These are phyloP conservation scores for Carapus acus DNA, from an alignment of 2,797 vertebrate species.

Conservation along the genomic window DNA sequence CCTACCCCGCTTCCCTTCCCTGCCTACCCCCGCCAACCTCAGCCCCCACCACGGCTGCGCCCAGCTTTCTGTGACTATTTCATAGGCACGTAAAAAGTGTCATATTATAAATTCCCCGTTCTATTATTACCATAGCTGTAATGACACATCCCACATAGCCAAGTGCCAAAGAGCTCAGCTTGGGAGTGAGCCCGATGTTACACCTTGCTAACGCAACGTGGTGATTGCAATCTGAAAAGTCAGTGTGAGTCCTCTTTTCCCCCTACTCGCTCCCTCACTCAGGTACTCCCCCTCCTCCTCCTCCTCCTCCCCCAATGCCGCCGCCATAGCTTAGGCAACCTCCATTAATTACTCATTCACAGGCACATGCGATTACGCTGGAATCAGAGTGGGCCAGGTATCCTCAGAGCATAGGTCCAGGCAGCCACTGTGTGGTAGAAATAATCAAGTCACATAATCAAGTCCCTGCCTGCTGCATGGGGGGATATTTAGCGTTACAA, in stretches of 20 bases:
- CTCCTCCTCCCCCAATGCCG: slow-evolving; percentile 18
- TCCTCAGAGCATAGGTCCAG: slow-evolving; percentile 36
- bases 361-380: slow-evolving; percentile 41
- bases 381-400: slow-evolving; percentile 28
- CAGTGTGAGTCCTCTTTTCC: slow-evolving; percentile 33
- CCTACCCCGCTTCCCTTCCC: background rate
- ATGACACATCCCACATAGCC: slow-evolving; percentile 64
- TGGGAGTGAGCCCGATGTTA: slow-evolving; percentile 53
- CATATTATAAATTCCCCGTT: slow-evolving; percentile 63
- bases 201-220: slow-evolving; percentile 50
- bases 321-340: slow-evolving; percentile 4
- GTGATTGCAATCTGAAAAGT: slow-evolving; percentile 57
- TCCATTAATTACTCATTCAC: slow-evolving; percentile 45
- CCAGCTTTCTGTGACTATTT: slow-evolving; percentile 50
- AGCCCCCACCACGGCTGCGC: too few relatives aligned
- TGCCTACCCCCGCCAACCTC: slow-evolving; percentile 27
- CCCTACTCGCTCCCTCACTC: slow-evolving; percentile 15
- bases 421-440: slow-evolving; percentile 40
- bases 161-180: slow-evolving; percentile 56
- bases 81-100: slow-evolving; percentile 52
- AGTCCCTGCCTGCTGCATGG: slow-evolving; percentile 31
- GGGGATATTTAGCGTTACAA: slow-evolving; percentile 36
- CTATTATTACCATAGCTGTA: slow-evolving; percentile 66
- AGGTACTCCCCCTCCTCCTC: slow-evolving; percentile 1
- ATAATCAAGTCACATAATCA: slow-evolving; percentile 50